Base-by-base conservation (phyloP, 2,888 invertebrate genomes). In the Apamea crenata region DNA sequence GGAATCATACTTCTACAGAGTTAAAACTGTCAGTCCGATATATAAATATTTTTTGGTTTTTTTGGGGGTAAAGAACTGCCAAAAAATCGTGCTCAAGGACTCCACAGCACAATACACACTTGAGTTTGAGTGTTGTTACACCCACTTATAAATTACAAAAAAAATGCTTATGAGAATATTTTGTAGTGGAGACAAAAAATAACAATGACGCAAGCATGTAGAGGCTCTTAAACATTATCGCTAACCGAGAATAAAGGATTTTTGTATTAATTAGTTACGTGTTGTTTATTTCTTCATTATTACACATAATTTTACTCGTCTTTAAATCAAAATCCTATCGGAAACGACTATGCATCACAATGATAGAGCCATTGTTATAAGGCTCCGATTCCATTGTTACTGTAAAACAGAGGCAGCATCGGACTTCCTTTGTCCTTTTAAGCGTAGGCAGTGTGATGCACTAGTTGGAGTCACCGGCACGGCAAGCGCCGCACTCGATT, bases 391-490 rank as follows among this genome's bases (percentile, higher is more conserved):
- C 80, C 79, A 89, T 89, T 89, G 87, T 88, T 84, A 81, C 84
- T 77, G 81, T 82, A 83, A 84, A 88, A 88, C 87, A 89, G 86
- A 87, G 86, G 87, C 85, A 89, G 83, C 80, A 86, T 80, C 85
- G 83, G 90, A 92, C 92, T 92, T 92, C 92, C 92, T 93, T 93
- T 93, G 92, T 92, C 92, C 93, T 93, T 92, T 90, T 90, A 91
- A 90, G 91, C 87, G 89, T 78, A 83, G 87, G 84, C 86, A 81
- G 88, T 89, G 84, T 88, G 88, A 87, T 88, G 89, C 86, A 87
- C 90, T 86, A 87, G 88, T 87, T 88, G 78, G 78, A 75, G 83
- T 80, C 81, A 83, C 85, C 81, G 80, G 87, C 87, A 88, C 83
- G 89, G 81, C 88, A 86, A 87, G 80, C 88, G 86, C 81, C 86